Conservation (phyloP, 2,797 vertebrate genomes). For the Cyclura pinguis region DNA sequence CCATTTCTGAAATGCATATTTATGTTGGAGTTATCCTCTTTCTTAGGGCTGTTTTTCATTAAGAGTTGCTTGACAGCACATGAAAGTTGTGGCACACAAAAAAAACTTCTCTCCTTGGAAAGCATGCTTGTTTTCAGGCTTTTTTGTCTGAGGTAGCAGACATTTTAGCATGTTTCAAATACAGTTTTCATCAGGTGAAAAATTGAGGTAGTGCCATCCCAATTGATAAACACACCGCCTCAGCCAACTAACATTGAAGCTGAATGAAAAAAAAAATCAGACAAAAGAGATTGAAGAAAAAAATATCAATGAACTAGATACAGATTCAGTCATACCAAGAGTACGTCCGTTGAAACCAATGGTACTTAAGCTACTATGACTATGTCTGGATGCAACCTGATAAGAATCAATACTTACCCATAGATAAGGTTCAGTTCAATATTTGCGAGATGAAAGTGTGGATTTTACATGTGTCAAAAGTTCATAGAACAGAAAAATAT, state of each 20-base stretch:
- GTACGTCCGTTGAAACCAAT: too few relatives aligned
- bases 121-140: background rate
- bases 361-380: too few relatives aligned
- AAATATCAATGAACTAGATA: background rate
- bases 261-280: background rate
- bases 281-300: background rate
- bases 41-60: background rate
- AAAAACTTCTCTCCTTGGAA: background rate
- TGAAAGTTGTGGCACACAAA: background rate
- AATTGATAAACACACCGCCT: too few relatives aligned
- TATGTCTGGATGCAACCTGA: background rate
- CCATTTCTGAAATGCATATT: background rate
- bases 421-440: background rate
- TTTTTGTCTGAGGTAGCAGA: background rate
- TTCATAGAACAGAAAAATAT: conserved; percentile 5
- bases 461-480: background rate
- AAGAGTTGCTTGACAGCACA: background rate
- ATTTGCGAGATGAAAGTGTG: background rate
- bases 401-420: background rate
- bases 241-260: background rate
- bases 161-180: background rate
- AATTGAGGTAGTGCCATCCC: background rate
- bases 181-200: background rate
- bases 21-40: background rate
- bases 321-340: background rate